These are phyloP conservation scores for Euphonia xanthogaster DNA, from an alignment of 2,797 vertebrate species.

Conservation along the genomic window DNA sequence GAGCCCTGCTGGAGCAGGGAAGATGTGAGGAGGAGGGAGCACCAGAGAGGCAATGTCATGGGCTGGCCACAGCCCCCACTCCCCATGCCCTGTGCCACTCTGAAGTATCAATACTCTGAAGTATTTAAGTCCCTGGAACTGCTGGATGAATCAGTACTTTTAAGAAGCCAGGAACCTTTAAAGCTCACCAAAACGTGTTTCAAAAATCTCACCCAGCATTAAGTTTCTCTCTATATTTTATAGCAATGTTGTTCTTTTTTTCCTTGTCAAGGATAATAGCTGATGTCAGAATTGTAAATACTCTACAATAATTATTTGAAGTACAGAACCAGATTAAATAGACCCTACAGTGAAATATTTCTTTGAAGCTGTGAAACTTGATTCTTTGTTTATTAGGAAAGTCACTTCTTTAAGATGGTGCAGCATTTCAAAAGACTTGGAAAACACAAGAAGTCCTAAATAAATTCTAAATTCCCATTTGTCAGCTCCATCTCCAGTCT, in stretches of 20 bases:
- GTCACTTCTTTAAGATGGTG: background rate
- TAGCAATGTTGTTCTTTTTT: background rate
- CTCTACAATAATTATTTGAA: background rate
- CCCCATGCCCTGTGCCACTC: too few species aligned
- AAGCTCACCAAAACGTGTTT: background rate
- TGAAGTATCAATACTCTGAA: background rate
- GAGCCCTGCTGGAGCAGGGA: background rate
- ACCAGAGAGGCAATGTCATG: background rate
- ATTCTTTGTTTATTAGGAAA: constrained; percentile 18
- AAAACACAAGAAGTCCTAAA: background rate
- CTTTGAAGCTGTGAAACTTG: constrained; percentile 5
- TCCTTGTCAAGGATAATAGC: background rate
- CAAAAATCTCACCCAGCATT: background rate
- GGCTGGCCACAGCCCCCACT: fast-evolving
- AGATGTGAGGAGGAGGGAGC: background rate
- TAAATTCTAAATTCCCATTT: background rate
- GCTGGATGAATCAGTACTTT: background rate
- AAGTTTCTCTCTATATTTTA: background rate
- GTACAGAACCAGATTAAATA: background rate
- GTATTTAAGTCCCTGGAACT: background rate
- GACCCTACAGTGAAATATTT: constrained; percentile 4
- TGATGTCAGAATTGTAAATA: constrained; percentile 19
- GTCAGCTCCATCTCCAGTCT: background rate
- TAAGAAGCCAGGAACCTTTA: background rate
- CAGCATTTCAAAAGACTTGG: background rate